phyloP scores from a whole-genome alignment of 2,113 vertebrate species.

The Crotalus viridis region DNA sequence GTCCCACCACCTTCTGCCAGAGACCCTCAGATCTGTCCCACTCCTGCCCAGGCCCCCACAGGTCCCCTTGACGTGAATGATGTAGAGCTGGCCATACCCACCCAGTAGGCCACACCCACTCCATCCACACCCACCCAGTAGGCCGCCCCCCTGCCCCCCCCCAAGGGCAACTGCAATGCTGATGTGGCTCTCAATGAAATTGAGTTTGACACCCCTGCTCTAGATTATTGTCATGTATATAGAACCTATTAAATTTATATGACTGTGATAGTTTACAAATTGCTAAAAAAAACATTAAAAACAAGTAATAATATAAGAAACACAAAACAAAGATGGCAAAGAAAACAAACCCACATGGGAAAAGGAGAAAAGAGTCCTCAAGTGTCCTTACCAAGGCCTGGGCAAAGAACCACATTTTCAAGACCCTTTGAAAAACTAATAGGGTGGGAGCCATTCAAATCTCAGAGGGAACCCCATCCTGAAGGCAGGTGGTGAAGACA shows the following conservation, averaged over 20 bases:
- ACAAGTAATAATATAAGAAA: not conserved
- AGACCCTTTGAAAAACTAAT: not conserved
- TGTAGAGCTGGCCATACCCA: too few relatives aligned
- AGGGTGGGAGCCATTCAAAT: not conserved
- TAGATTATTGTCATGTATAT: not conserved
- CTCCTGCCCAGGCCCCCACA: too few relatives aligned
- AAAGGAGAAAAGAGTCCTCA: not conserved
- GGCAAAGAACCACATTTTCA: not conserved
- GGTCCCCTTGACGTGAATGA: too few relatives aligned
- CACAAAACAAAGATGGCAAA: not conserved
- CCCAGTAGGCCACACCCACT: too few relatives aligned
- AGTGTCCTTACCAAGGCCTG: not conserved
- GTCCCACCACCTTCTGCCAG: too few relatives aligned
- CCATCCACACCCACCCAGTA: too few relatives aligned
- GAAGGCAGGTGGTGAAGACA: not conserved
- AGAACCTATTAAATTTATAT: not conserved
- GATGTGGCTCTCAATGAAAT: too few relatives aligned
- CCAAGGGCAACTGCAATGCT: too few relatives aligned
- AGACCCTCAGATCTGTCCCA: too few relatives aligned
- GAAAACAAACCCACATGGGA: not conserved
- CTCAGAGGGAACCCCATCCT: not conserved
- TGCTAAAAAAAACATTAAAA: not conserved
- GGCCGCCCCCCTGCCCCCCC: too few relatives aligned
- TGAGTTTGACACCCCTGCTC: not conserved
- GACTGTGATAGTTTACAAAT: not conserved